Evolutionary conservation across 2,797 vertebrate genomes (phyloP).

Genomic region (Paramormyrops hopkinsi): DNA sequence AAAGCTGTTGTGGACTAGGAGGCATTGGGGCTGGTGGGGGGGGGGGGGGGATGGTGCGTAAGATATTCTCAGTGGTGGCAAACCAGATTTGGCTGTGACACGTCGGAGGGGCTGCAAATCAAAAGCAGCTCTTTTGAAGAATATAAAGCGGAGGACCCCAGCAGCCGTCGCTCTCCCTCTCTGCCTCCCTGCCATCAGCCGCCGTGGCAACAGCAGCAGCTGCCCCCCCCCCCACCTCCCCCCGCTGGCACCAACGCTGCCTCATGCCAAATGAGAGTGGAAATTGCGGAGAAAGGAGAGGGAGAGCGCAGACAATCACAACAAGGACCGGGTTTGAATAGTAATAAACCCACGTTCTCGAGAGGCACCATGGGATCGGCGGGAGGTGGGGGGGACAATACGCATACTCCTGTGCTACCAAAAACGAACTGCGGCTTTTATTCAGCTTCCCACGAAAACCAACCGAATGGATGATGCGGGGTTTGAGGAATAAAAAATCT

Average conservation of each 20-base stretch:
- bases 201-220: slow-evolving; percentile 55
- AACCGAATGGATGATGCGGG: background rate
- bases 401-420: slow-evolving; percentile 35
- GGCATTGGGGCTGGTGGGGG: slow-evolving; percentile 29
- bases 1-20: slow-evolving; percentile 19
- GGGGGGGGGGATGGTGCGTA: slow-evolving; percentile 41
- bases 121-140: slow-evolving; percentile 79
- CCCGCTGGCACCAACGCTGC: slow-evolving; percentile 17
- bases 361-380: slow-evolving; percentile 53
- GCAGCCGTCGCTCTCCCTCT: slow-evolving; percentile 63
- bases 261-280: slow-evolving; percentile 57
- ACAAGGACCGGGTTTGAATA: slow-evolving; percentile 70
- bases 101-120: slow-evolving; percentile 74
- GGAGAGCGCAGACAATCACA: slow-evolving; percentile 56
- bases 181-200: slow-evolving; percentile 66
- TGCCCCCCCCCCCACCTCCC: slow-evolving; percentile 36
- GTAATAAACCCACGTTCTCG: slow-evolving; percentile 67
- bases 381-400: slow-evolving; percentile 23
- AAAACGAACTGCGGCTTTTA: slow-evolving; percentile 27
- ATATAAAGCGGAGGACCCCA: slow-evolving; percentile 76
- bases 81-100: slow-evolving; percentile 63
- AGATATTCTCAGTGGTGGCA: slow-evolving; percentile 63
- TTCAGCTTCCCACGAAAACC: background rate
- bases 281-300: slow-evolving; percentile 52
- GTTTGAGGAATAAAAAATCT: background rate